phyloP scores from a whole-genome alignment of 2,797 vertebrate genomes.

The Todus mexicanus region DNA sequence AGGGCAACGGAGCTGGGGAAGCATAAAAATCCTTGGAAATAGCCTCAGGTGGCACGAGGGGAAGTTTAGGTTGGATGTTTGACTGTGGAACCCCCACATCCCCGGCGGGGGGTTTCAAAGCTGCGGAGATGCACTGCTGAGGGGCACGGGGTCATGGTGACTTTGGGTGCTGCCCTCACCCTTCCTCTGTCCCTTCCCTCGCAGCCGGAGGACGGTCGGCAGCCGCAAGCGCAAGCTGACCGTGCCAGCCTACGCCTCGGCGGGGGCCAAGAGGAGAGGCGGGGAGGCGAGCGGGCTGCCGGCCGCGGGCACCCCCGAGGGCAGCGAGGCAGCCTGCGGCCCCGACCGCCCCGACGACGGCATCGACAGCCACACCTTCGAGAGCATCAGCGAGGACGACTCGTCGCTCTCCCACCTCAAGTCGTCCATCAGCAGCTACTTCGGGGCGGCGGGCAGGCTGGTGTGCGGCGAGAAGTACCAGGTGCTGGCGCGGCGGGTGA shows the following conservation, averaged over 20 bases:
- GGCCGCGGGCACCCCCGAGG: slow-evolving; percentile 35
- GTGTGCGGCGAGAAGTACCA: slow-evolving; percentile 93
- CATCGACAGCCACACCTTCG: slow-evolving; percentile 82
- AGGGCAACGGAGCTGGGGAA: too few relatives aligned
- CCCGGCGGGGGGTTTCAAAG: too few relatives aligned
- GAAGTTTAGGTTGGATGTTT: not conserved
- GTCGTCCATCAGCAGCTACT: slow-evolving; percentile 93
- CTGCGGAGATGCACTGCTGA: too few relatives aligned
- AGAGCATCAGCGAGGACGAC: slow-evolving; percentile 86
- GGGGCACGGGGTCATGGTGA: too few relatives aligned
- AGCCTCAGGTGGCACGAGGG: not conserved
- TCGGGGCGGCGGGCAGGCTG: slow-evolving; percentile 86
- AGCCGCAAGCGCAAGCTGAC: slow-evolving; percentile 92
- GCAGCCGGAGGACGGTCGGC: slow-evolving; percentile 81
- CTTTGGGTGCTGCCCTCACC: not conserved
- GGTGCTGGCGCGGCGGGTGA: slow-evolving; percentile 91
- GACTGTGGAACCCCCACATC: too few relatives aligned
- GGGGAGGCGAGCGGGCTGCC: slow-evolving; percentile 40
- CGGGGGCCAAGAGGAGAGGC: slow-evolving; percentile 75
- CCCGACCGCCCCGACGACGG: slow-evolving; percentile 67
- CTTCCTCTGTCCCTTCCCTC: not conserved
- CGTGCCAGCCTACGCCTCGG: slow-evolving; percentile 31
- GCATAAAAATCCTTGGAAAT: too few relatives aligned
- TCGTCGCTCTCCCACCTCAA: slow-evolving; percentile 88
- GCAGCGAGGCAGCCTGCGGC: slow-evolving; percentile 54